Percentiles rank a stretch among this genome's conserved stretches.
Conservation (phyloP, 2,113 vertebrate species). For the Gobius niger region DNA sequence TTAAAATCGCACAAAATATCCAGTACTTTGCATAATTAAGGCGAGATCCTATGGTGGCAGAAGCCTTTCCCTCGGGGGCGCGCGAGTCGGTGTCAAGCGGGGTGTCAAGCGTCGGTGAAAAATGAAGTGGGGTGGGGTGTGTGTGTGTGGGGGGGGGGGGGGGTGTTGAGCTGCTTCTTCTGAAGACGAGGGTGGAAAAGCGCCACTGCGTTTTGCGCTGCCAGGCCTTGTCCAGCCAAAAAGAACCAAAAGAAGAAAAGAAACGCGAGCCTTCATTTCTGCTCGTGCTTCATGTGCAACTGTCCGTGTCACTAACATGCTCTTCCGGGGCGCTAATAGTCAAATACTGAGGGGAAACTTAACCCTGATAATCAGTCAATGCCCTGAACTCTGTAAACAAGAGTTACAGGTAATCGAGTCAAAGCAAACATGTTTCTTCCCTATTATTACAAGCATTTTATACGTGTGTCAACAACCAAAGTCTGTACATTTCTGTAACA, state of each 20-base stretch:
- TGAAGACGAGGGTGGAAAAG: slow-evolving; percentile 37
- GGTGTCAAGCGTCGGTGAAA: slow-evolving; percentile 65
- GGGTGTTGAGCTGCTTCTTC: slow-evolving; percentile 53
- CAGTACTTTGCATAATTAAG: slow-evolving; percentile 80
- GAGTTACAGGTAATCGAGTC: too few relatives aligned
- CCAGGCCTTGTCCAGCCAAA: slow-evolving; percentile 36
- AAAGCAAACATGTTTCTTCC: too few relatives aligned
- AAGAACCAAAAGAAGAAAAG: too few relatives aligned
- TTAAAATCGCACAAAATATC: slow-evolving; percentile 76
- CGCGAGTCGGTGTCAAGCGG: slow-evolving; percentile 65
- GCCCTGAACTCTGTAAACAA: too few relatives aligned
- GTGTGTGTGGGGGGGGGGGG: slow-evolving; percentile 46
- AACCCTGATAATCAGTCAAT: too few relatives aligned
- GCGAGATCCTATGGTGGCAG: slow-evolving; percentile 71
- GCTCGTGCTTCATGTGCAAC: background rate
- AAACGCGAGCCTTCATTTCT: slow-evolving; percentile 15
- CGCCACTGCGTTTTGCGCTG: slow-evolving; percentile 27
- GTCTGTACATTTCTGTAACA: too few relatives aligned
- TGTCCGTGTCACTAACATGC: background rate
- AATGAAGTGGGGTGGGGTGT: slow-evolving; percentile 56
- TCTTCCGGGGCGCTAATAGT: background rate
- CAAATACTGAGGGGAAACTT: too few relatives aligned
- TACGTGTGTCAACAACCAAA: too few relatives aligned
- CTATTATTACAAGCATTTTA: too few relatives aligned
- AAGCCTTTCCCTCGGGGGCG: slow-evolving; percentile 68